Evolutionary conservation across 30 jellyfish, hydroid and myxozoan genomes (phyloP).

Genomic region (Rhopilema esculentum): DNA sequence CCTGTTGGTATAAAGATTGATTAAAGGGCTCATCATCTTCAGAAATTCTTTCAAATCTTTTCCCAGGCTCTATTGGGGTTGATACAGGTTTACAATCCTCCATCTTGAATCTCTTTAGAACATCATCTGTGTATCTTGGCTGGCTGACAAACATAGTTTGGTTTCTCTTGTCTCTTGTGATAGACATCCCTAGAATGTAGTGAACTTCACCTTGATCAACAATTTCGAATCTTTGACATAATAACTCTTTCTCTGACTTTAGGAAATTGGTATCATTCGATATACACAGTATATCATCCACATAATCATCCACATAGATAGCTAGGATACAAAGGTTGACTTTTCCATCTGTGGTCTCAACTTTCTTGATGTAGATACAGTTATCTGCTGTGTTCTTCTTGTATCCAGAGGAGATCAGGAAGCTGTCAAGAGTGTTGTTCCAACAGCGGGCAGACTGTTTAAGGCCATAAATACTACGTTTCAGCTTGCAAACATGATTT

Average conservation of each 20-base stretch:
- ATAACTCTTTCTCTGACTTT: neutral
- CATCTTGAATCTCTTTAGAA: slow-evolving; percentile 24
- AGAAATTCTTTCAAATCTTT: neutral
- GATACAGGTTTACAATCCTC: slow-evolving; percentile 58
- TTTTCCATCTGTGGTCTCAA: neutral
- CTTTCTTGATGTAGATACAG: slow-evolving; percentile 19
- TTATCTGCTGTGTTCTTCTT: slow-evolving; percentile 1
- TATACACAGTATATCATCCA: neutral
- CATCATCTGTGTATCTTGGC: neutral
- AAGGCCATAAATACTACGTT: slow-evolving; percentile 27
- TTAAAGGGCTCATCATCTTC: neutral
- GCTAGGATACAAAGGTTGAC: neutral
- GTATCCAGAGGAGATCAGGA: neutral
- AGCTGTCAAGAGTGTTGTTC: neutral
- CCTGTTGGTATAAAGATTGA: neutral
- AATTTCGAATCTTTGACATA: slow-evolving; percentile 19
- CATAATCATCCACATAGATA: slow-evolving; percentile 38
- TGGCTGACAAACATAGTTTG: slow-evolving; percentile 10
- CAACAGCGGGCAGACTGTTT: slow-evolving; percentile 46
- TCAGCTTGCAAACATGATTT: slow-evolving; percentile 15
- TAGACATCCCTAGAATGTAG: slow-evolving; percentile 35
- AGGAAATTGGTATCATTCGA: neutral
- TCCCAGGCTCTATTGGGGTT: slow-evolving; percentile 52
- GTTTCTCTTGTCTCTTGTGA: slow-evolving; percentile 6
- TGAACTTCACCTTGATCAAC: slow-evolving; percentile 38